These are phyloP conservation scores for Lithophane ornitopus DNA, from an alignment of 2,888 invertebrate genomes.

Conservation along the genomic window DNA sequence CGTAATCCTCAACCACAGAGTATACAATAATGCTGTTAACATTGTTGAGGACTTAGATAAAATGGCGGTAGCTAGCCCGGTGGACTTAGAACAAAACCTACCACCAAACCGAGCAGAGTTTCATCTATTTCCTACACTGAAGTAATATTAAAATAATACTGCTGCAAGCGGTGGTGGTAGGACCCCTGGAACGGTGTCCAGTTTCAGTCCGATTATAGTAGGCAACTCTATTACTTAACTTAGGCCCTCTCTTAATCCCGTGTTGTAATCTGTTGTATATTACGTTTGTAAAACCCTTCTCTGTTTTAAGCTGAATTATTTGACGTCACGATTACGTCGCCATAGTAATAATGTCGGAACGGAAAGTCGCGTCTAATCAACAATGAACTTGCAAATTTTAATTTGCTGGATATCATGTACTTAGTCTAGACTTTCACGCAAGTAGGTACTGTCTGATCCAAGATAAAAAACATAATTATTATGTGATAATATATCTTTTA, in stretches of 20 bases:
- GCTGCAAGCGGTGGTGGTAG: too few species aligned
- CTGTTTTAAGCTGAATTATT: background rate
- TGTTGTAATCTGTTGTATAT: background rate
- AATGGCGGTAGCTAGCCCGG: too few species aligned
- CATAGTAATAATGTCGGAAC: background rate
- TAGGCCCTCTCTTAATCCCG: too few species aligned
- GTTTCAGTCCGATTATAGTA: background rate
- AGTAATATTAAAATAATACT: too few species aligned
- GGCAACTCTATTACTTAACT: too few species aligned
- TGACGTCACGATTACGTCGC: background rate
- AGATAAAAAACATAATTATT: slow-evolving; percentile 41
- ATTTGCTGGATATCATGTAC: background rate
- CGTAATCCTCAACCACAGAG: too few species aligned
- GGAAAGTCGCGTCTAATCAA: background rate
- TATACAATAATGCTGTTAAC: too few species aligned
- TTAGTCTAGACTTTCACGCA: slow-evolving; percentile 34
- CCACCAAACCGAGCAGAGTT: too few species aligned
- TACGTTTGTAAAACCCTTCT: background rate
- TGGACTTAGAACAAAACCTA: too few species aligned
- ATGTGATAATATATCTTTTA: slow-evolving; percentile 33
- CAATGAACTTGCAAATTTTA: slow-evolving; percentile 9
- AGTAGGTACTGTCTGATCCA: background rate
- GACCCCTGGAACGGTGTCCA: too few species aligned
- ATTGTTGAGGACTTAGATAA: too few species aligned
- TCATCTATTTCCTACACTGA: too few species aligned